phyloP scores from a whole-genome alignment of 2,888 invertebrate genomes.

The Parasteatoda lunata region DNA sequence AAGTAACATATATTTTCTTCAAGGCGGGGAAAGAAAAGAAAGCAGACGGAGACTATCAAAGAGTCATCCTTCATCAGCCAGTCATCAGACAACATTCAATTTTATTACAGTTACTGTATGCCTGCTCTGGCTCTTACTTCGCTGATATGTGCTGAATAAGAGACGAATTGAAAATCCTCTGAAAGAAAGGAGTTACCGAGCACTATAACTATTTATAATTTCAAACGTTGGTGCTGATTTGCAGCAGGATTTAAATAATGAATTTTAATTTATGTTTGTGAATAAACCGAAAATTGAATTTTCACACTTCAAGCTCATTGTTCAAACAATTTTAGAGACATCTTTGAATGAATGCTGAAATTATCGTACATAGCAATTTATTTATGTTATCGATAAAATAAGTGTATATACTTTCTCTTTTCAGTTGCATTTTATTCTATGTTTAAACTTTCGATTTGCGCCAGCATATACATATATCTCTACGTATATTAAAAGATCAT shows the following conservation, averaged over 20 bases:
- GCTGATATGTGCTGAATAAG: constrained; percentile 8
- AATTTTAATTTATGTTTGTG: neutral
- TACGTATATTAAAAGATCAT: constrained; percentile 41
- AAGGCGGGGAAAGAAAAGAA: constrained; percentile 56
- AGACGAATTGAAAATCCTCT: too few species aligned
- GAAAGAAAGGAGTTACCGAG: neutral
- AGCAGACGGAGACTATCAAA: constrained; percentile 50
- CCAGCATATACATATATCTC: constrained; percentile 43
- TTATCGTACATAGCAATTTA: constrained; percentile 27
- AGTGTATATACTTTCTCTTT: constrained; percentile 43
- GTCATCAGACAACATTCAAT: constrained; percentile 7
- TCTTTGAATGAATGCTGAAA: constrained; percentile 25
- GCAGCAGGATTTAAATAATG: constrained; percentile 32
- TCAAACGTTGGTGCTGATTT: constrained; percentile 44
- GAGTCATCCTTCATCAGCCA: constrained; percentile 16
- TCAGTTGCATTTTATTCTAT: constrained; percentile 39
- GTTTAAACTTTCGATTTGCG: constrained; percentile 22
- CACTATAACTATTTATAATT: constrained; percentile 4
- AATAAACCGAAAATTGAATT: too few species aligned
- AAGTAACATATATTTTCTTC: too few species aligned
- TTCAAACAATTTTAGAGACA: constrained; percentile 38
- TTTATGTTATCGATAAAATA: constrained; percentile 38
- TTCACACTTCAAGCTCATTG: constrained; percentile 23
- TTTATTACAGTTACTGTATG: neutral
- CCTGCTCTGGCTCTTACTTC: constrained; percentile 6